Evolutionary conservation across 2,113 vertebrate species (phyloP).

Genomic region (human (Homo sapiens)): DNA sequence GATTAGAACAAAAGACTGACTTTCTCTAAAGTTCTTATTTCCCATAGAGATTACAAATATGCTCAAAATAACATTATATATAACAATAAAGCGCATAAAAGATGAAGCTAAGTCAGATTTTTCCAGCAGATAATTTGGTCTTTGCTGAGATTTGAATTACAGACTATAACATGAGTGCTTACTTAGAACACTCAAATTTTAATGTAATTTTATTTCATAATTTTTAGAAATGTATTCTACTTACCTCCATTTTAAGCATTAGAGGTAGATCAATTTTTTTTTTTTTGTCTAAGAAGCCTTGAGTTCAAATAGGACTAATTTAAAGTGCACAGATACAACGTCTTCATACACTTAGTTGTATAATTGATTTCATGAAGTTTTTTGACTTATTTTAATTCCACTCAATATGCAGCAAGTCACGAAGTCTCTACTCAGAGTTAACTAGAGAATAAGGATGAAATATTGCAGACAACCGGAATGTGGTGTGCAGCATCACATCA

Average conservation of each 20-base stretch:
- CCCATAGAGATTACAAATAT: neutral
- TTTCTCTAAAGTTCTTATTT: neutral
- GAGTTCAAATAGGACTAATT: neutral
- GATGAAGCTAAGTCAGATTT: neutral
- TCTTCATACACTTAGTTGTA: neutral
- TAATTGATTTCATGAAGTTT: neutral
- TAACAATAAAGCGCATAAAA: neutral
- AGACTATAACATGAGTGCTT: neutral
- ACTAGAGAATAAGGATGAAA: neutral
- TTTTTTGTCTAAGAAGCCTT: neutral
- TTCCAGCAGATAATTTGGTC: neutral
- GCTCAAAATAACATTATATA: neutral
- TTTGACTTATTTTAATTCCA: neutral
- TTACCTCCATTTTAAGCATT: conserved; percentile 31
- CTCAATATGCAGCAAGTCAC: neutral
- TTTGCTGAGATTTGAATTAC: neutral
- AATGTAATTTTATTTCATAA: neutral
- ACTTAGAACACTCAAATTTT: neutral
- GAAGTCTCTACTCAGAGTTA: neutral
- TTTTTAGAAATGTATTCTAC: neutral
- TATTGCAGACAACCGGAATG: neutral
- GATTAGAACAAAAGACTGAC: neutral
- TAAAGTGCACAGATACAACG: neutral
- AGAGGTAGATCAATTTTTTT: neutral
- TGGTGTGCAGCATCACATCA: too few relatives aligned